Conservation (phyloP, 2,888 invertebrate genomes). For the Diachrysia chrysitis region DNA sequence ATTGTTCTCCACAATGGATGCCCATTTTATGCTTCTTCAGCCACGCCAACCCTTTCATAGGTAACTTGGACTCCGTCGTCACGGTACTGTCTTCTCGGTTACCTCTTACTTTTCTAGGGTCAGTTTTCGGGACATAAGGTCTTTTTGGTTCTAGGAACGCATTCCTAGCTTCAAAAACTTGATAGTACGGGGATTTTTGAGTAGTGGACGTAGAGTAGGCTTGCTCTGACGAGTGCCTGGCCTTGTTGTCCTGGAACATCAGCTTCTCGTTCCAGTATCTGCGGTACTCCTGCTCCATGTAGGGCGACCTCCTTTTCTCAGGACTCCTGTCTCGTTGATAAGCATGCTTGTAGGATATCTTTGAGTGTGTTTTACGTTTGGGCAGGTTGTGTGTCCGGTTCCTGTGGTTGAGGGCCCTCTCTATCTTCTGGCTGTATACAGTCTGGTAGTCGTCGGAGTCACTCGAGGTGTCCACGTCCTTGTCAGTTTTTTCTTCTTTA, state of each 20-base stretch:
- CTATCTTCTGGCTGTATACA: conserved; percentile 69
- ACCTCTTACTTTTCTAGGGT: background rate
- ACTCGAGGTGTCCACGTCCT: conserved; percentile 57
- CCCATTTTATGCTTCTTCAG: conserved; percentile 71
- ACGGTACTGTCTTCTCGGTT: background rate
- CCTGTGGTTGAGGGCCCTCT: conserved; percentile 28
- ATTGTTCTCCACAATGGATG: conserved; percentile 69
- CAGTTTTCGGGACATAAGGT: background rate
- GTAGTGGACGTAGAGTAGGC: conserved; percentile 36
- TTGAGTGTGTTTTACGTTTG: conserved; percentile 61
- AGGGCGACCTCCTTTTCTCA: conserved; percentile 62
- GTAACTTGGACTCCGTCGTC: conserved; percentile 2
- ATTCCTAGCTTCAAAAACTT: conserved; percentile 69
- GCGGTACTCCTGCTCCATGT: conserved; percentile 78
- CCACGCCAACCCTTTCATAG: conserved; percentile 68
- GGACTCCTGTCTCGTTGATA: conserved; percentile 56
- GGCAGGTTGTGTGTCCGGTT: conserved; percentile 33
- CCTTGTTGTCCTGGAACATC: conserved; percentile 63
- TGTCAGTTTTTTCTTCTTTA: conserved; percentile 37
- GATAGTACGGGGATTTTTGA: conserved; percentile 54
- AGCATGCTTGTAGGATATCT: conserved; percentile 57
- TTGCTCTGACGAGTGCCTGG: conserved; percentile 57
- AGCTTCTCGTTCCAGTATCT: conserved; percentile 75
- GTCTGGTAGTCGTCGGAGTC: conserved; percentile 77
- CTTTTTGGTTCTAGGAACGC: conserved; percentile 52